Conservation (phyloP, 2,113 vertebrate species). For the Tauraco erythrolophus region DNA sequence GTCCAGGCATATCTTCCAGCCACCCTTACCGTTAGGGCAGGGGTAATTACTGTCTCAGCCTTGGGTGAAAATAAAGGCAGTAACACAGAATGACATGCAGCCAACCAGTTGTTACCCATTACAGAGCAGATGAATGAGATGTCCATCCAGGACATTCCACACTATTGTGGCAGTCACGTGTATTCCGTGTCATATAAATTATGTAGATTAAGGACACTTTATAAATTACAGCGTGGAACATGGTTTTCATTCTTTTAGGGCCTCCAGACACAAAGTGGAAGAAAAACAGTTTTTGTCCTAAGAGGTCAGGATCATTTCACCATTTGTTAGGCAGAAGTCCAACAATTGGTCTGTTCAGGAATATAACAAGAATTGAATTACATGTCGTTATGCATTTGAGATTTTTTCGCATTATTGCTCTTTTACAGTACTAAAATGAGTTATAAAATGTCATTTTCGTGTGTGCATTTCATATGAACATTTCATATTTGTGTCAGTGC, state of each 20-base stretch:
- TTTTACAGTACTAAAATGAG: neutral
- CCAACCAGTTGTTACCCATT: neutral
- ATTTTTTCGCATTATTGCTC: neutral
- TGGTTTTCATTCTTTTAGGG: neutral
- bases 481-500: neutral
- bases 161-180: neutral
- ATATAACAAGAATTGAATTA: neutral
- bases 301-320: neutral
- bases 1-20: neutral
- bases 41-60: neutral
- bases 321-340: neutral
- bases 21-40: neutral
- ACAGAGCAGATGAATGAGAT: neutral
- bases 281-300: constrained; percentile 10
- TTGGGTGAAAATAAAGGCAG: neutral
- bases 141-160: neutral
- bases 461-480: neutral
- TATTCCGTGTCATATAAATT: constrained; percentile 3
- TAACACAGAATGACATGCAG: neutral
- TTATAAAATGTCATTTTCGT: neutral
- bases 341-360: neutral
- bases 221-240: neutral
- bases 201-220: neutral
- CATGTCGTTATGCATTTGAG: neutral
- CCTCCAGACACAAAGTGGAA: neutral